Evolutionary conservation across 30 jellyfish, hydroid and myxozoan genomes (phyloP), one percentile per base, ranked within the genome.

Genomic region (Aurelia aurita): DNA sequence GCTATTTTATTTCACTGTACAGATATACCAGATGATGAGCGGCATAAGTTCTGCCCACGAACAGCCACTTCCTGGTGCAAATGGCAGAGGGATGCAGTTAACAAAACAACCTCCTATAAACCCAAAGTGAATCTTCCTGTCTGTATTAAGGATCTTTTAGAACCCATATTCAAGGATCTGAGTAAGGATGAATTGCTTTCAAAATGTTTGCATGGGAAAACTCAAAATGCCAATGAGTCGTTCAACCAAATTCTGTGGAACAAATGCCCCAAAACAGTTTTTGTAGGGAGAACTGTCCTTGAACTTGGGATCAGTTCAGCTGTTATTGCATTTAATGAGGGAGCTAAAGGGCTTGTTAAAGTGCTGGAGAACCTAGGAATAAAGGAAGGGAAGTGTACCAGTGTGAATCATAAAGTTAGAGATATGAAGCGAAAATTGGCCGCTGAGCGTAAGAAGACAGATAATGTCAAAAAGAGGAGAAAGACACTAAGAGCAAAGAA

Each of bases 1-100:
- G 91, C 84, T 34, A 76, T 74, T 21, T 60, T 85, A 54, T 74
- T 58, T 66, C 95, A 85, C 47, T 85, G 95, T 54, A 74, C 91
- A 25, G 95, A 74, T 69, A 54, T 58, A 18, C 51, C 32, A 4
- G 79, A 49, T 29, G 89, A 29, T 39, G 92, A 65, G 69, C 77
- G 94, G 28, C 94, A 84, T 72, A 60, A 72, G 68, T 84, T 84
- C 46, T 71, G 94, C 72, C 94, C 86, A 7, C 73, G 84, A 23
- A 65, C 82, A 58, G 71, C 2, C 3, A 77, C 62, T 43, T 47
- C 92, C 75, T 85, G 91, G 95, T 74, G 95, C 76, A 74, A 85
- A 62, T 85, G 95, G 90, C 62, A 46, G 43, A 71, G 63, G 31
- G 85, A 85, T 55, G 74, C 62, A 55, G 58, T 51, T 51, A 72